Conservation (phyloP, 1,140 invertebrate genomes). For the Pachypeltis micranthus region DNA sequence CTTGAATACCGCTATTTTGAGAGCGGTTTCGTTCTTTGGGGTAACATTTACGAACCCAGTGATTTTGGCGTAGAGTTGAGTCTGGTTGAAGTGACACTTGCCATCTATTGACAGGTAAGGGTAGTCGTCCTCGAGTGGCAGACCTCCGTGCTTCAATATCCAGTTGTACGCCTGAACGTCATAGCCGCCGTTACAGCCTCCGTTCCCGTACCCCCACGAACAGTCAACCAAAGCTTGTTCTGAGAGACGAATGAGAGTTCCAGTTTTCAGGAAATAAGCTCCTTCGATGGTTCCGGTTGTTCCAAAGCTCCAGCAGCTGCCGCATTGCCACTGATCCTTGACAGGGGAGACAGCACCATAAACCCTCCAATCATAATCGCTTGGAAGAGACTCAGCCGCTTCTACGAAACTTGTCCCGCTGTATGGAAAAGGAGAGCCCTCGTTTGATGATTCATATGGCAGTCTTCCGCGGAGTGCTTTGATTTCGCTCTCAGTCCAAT, state of each 20-base stretch:
- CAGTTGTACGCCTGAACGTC: slow-evolving; percentile 43
- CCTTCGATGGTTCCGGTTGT: slow-evolving; percentile 26
- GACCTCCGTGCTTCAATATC: background rate
- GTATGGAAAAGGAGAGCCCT: slow-evolving; percentile 11
- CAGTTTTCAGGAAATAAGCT: background rate
- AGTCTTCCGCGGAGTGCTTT: slow-evolving; percentile 62
- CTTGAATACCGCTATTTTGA: background rate
- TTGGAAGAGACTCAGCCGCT: slow-evolving; percentile 51
- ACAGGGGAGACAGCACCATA: slow-evolving; percentile 75
- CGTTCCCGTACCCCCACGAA: slow-evolving; percentile 28
- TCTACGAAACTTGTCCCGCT: no score
- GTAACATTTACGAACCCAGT: background rate
- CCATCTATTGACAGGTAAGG: background rate
- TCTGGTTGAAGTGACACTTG: background rate
- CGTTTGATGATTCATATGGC: slow-evolving; percentile 38
- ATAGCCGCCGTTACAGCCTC: background rate
- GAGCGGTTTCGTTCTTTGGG: background rate
- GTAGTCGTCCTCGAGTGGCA: background rate
- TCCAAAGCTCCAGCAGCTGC: slow-evolving; percentile 52
- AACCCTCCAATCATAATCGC: slow-evolving; percentile 70
- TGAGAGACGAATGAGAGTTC: slow-evolving; percentile 34
- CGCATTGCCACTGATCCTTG: slow-evolving; percentile 78
- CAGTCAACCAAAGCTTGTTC: slow-evolving; percentile 65
- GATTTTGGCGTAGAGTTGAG: background rate
- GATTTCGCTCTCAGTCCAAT: slow-evolving; percentile 64